Conservation (phyloP, 2,113 vertebrate genomes). For the Ctenomys sociabilis region DNA sequence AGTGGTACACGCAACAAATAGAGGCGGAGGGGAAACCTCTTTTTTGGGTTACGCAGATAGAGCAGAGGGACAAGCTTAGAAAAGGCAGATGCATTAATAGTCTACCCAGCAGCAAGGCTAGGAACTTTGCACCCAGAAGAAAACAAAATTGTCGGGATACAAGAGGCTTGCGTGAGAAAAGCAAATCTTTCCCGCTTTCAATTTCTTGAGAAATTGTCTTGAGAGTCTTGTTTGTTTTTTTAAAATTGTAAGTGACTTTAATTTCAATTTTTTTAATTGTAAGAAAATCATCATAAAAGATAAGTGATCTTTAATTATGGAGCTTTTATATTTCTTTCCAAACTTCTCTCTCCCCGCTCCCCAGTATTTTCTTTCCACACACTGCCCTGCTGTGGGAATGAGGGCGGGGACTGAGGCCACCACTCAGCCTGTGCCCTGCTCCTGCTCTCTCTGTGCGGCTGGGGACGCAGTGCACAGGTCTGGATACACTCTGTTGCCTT, state of each 20-base stretch:
- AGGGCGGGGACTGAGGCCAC: accelerated
- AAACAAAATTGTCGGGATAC: neutral
- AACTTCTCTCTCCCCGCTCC: neutral
- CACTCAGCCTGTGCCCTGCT: neutral
- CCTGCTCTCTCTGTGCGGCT: neutral
- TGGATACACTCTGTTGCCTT: neutral
- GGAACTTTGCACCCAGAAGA: neutral
- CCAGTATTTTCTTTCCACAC: neutral
- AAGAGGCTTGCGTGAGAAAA: conserved; percentile 31
- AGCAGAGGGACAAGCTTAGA: neutral
- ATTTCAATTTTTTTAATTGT: neutral
- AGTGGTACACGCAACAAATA: neutral
- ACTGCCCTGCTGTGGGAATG: neutral
- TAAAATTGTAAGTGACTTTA: neutral
- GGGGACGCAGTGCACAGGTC: neutral
- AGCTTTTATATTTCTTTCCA: neutral
- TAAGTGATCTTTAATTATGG: neutral
- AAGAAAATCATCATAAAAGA: neutral
- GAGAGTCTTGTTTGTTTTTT: neutral
- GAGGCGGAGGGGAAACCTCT: neutral
- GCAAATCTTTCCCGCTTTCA: neutral
- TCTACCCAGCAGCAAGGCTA: neutral
- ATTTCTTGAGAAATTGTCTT: neutral
- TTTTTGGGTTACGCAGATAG: neutral
- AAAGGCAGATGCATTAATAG: neutral